Conservation (phyloP, 2,888 invertebrate species). For the Drosophila picticornis region DNA sequence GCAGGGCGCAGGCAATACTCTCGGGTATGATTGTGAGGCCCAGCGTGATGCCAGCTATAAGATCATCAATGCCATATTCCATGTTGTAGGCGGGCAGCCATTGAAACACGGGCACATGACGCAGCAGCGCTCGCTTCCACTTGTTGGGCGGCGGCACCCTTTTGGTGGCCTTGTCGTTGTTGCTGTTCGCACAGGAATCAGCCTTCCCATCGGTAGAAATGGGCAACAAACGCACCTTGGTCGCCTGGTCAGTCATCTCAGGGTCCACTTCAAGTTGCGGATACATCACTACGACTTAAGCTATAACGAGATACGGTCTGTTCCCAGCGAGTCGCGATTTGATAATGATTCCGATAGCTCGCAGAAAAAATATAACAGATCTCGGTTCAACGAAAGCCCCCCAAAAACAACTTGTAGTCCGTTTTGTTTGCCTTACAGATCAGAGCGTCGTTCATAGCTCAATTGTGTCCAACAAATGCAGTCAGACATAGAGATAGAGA, state of each 20-base stretch:
- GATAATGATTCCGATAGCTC: slow-evolving; percentile 52
- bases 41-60: slow-evolving; percentile 94
- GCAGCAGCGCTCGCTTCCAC: slow-evolving; percentile 59
- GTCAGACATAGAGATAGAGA: neutral
- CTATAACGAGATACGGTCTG: slow-evolving; percentile 28
- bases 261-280: slow-evolving; percentile 57
- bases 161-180: slow-evolving; percentile 27
- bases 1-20: slow-evolving; percentile 96
- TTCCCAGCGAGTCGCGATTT: slow-evolving; percentile 45
- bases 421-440: slow-evolving; percentile 63
- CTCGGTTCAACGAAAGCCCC: slow-evolving; percentile 12
- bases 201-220: slow-evolving; percentile 8
- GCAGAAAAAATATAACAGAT: slow-evolving; percentile 25
- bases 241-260: slow-evolving; percentile 50
- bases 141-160: slow-evolving; percentile 30
- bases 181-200: neutral
- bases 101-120: slow-evolving; percentile 72
- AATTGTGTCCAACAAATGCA: slow-evolving; percentile 38
- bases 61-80: slow-evolving; percentile 89
- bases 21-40: slow-evolving; percentile 97
- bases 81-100: slow-evolving; percentile 82
- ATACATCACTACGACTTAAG: slow-evolving; percentile 50
- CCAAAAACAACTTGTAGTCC: slow-evolving; percentile 15
- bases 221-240: slow-evolving; percentile 49
- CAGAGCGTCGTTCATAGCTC: slow-evolving; percentile 56